Evolutionary conservation across 2,113 vertebrate genomes (phyloP), one percentile per base, ranked within the genome.

Genomic region (Sander vitreus): DNA sequence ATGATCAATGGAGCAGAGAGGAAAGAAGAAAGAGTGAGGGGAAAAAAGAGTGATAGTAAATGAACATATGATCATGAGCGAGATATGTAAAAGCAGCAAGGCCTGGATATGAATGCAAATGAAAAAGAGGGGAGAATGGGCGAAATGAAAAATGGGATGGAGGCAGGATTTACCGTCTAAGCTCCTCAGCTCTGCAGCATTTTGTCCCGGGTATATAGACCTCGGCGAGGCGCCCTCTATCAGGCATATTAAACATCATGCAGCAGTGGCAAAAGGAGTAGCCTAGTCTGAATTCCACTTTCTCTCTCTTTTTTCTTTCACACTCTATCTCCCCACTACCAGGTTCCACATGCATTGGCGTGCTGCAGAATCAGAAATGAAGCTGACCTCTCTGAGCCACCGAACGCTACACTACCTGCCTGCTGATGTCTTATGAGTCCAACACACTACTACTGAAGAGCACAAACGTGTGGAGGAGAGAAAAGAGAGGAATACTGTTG

Each of bases 341-440:
- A 77, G 70, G 48, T 82, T 73, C 48, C 79, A 85, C 18, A 21
- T 43, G 73, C 59, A 4, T 7, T 55, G 48, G 76, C 73, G 33
- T 79, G 60, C 84, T 63, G 84, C 66, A 83, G 80, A 92, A 95
- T 94, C 76, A 83, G 76, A 85, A 93, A 95, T 92, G 83, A 89
- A 93, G 90, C 89, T 91, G 94, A 94, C 93, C 93, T 94, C 92
- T 72, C 73, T 15, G 72, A 87, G 80, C 81, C 81, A 76, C 73
- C 80, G 78, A 84, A 80, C 81, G 50, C 76, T 68, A 74, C 77
- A 87, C 80, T 70, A 72, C 83, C 70, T 83, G 93, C 84, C 90
- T 93, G 88, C 87, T 90, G 88, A 94, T 89, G 86, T 81, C 81
- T 72, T 81, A 75, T 73, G 83, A 36, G 63, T 67, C 58, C 18